Conservation (phyloP, 2,113 vertebrate genomes). For the Theristicus caerulescens region DNA sequence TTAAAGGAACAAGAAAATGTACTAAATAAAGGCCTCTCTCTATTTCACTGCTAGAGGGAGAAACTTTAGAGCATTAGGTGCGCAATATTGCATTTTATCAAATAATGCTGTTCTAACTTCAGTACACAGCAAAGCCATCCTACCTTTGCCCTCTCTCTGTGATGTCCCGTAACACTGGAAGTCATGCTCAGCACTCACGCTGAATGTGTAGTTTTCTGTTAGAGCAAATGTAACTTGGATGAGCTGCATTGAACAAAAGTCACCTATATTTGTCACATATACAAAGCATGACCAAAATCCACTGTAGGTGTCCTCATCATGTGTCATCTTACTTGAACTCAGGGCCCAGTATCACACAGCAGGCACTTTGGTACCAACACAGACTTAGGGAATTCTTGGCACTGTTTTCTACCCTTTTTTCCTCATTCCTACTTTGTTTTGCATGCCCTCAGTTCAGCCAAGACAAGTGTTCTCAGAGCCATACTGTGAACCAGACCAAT, state of each 20-base stretch:
- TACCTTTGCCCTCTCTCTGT: neutral
- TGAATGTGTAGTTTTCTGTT: neutral
- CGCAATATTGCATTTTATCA: neutral
- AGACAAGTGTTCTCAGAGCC: neutral
- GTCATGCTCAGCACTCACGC: neutral
- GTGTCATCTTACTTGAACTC: neutral
- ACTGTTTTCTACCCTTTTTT: neutral
- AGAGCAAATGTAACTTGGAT: neutral
- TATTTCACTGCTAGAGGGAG: neutral
- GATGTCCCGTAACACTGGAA: neutral
- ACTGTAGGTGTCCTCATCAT: neutral
- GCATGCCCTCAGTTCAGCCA: neutral
- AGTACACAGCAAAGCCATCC: neutral
- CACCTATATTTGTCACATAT: neutral
- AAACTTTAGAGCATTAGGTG: neutral
- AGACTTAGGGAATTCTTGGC: neutral
- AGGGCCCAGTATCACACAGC: neutral
- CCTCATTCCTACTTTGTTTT: neutral
- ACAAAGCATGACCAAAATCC: neutral
- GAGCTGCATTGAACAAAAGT: neutral
- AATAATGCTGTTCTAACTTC: neutral
- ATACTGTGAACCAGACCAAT: neutral
- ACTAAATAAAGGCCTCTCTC: neutral
- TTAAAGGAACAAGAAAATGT: neutral
- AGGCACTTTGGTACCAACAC: neutral